A percentile compares a stretch with the other conserved stretches of the same genome.
phyloP scores from a whole-genome alignment of 2,797 vertebrate species.

The Vespertilio murinus region DNA sequence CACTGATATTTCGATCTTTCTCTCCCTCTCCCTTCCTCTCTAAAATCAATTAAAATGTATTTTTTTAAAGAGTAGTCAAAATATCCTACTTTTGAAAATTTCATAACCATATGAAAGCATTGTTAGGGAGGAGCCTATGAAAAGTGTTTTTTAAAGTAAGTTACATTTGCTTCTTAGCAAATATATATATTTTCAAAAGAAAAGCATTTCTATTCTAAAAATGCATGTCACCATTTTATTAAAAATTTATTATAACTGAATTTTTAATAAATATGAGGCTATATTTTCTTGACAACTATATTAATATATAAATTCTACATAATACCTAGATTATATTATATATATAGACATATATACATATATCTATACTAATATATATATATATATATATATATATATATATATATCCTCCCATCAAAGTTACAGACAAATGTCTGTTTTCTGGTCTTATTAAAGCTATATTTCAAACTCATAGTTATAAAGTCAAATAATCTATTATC shows the following conservation, averaged over 20 bases:
- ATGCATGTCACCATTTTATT: background rate
- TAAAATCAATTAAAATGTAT: no score
- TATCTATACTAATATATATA: background rate
- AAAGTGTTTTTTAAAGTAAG: background rate
- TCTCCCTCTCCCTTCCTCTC: no score
- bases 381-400: background rate
- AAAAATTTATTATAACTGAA: background rate
- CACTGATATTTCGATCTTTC: no score
- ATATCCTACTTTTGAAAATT: background rate
- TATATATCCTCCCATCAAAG: background rate
- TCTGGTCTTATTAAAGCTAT: background rate
- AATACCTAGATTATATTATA: background rate
- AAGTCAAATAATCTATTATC: background rate
- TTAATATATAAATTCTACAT: background rate
- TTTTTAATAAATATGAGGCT: no score
- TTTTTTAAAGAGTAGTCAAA: background rate
- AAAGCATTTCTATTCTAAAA: background rate
- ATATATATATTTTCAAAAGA: background rate
- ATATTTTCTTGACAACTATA: background rate
- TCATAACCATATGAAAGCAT: background rate
- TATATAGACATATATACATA: background rate
- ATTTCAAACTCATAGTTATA: background rate
- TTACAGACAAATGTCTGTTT: background rate
- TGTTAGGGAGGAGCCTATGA: background rate
- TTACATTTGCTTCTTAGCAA: background rate